Base-by-base conservation (phyloP, 1,140 invertebrate genomes). In the Micrasema longulum region DNA sequence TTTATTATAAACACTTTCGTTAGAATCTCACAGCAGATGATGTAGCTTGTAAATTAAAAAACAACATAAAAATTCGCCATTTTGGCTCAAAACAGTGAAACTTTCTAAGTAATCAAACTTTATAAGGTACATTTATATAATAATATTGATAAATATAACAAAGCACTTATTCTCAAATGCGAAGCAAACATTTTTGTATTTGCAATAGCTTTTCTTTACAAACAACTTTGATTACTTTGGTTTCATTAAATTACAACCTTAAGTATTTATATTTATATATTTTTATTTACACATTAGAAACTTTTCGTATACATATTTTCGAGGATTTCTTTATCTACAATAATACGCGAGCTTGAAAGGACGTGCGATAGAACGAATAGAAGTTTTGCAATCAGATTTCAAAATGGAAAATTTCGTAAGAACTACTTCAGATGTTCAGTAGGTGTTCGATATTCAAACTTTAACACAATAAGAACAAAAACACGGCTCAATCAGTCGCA, bases 261-360 rank as follows among this genome's bases (percentile, higher is more conserved):
- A 76, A 23, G 52, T 68, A 22, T 65, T 31, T 69, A 66, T 38
- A 65, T 70, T 60, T 52, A 70, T 66, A 70, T 72, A 73, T 48
- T 67, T 57, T 73, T 72, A 72, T 57, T 52, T 62, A 72, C 73
- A 75, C 41, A 63, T 41, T 57, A 60, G 50, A 60, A 67, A 50
- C 36, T 68, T 72, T 69, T 60, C 74, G 74, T 76, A 76, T 76
- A 76, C 74, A 70, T 70, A 76, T 68, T 66, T 63, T 72, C 53
- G 73, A 75, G 73, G 69, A 72, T 71, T 68, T 75, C 72, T 75
- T 72, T 75, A 72, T 72, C 73, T 75, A 72, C 73, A 75, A 71
- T 60, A 31, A 20, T 20, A 18, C 36, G 31, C 55, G 55, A 60
- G 55, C 10, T 26, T 47, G n/a, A 12, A 53, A 23, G 52, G 52